phyloP scores from a whole-genome alignment of 2,888 invertebrate species.

The Pollenia angustigena region DNA sequence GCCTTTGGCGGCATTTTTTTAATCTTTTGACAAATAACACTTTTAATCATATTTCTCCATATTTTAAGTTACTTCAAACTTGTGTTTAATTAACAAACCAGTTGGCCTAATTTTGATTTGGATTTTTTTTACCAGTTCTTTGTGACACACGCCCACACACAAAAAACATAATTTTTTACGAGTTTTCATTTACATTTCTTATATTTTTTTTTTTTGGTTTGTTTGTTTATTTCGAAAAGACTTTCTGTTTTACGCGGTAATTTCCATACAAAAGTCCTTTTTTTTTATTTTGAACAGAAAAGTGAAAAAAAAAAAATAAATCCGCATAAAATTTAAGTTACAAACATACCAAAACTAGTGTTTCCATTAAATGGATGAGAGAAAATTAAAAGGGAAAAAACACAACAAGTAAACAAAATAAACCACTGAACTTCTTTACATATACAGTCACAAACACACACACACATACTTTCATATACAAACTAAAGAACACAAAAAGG shows the following conservation, averaged over 20 bases:
- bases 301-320: constrained; percentile 23
- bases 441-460: neutral
- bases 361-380: constrained; percentile 57
- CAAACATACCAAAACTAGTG: constrained; percentile 62
- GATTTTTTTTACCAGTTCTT: constrained; percentile 15
- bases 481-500: constrained; percentile 27
- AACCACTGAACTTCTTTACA: constrained; percentile 22
- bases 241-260: constrained; percentile 44
- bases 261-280: constrained; percentile 2
- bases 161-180: constrained; percentile 14
- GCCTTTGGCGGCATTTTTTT: constrained; percentile 9
- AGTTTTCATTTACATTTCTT: neutral
- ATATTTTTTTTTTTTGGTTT: constrained; percentile 6
- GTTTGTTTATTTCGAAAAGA: neutral
- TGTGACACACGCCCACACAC: constrained; percentile 8
- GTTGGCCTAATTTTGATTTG: constrained; percentile 67
- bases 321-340: constrained; percentile 7
- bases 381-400: neutral
- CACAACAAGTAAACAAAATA: constrained; percentile 49
- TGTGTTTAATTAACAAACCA: constrained; percentile 66
- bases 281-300: neutral
- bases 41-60: neutral
- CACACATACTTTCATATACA: constrained; percentile 17
- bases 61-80: constrained; percentile 38
- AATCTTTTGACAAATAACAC: neutral